phyloP scores from a whole-genome alignment of 2,113 vertebrate species.

The Pleuronectes platessa region DNA sequence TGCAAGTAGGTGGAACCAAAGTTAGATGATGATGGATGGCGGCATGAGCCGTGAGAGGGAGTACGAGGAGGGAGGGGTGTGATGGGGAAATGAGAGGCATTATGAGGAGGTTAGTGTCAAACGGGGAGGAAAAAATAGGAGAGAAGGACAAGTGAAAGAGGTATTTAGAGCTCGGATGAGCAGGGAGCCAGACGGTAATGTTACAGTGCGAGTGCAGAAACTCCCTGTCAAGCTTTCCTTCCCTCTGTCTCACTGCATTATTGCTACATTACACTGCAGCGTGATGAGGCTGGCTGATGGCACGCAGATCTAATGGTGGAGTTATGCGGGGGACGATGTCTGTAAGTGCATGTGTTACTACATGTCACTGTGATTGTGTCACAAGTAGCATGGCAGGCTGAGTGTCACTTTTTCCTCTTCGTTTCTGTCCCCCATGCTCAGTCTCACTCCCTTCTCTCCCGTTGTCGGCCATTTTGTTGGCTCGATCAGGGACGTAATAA shows the following conservation, averaged over 20 bases:
- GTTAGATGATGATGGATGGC: conserved; percentile 38
- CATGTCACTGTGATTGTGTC: conserved; percentile 29
- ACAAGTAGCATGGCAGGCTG: conserved; percentile 23
- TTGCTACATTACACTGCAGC: conserved; percentile 31
- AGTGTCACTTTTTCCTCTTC: conserved; percentile 23
- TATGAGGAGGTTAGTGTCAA: conserved; percentile 39
- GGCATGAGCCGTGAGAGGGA: conserved; percentile 8
- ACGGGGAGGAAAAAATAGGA: conserved; percentile 14
- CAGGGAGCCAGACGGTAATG: conserved; percentile 16
- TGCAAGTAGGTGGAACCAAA: conserved; percentile 5
- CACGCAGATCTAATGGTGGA: conserved; percentile 31
- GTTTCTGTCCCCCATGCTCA: not conserved
- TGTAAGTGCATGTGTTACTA: conserved; percentile 5
- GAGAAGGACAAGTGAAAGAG: conserved; percentile 28
- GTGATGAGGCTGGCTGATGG: conserved; percentile 34
- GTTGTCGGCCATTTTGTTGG: conserved; percentile 38
- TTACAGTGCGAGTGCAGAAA: conserved; percentile 18
- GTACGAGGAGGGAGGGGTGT: conserved; percentile 8
- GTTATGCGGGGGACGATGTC: not conserved
- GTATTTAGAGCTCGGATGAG: conserved; percentile 45
- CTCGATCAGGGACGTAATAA: conserved; percentile 10
- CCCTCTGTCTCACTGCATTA: conserved; percentile 24
- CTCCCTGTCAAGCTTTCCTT: conserved; percentile 3
- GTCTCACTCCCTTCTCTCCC: not conserved
- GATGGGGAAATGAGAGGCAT: conserved; percentile 34